Evolutionary conservation across 2,797 vertebrate genomes (phyloP), one percentile per base, ranked within the genome.

Genomic region (Lepidocolaptes lacrymiger): DNA sequence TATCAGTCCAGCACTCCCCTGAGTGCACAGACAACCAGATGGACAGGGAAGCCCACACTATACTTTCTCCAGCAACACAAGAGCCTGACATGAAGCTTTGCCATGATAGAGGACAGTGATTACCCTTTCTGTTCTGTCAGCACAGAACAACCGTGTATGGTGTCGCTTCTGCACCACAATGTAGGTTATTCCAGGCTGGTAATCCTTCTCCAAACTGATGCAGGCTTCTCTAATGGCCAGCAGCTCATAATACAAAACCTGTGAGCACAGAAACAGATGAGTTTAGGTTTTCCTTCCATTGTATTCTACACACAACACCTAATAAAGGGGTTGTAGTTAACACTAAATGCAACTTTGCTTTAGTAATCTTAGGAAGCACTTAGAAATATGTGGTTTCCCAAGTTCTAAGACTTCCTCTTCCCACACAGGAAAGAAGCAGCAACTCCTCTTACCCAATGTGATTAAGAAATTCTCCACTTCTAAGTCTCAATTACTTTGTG

Each of bases 241-340:
- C 97, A 99, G 98, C 95, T 99, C 99, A 77, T 99, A 99, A 97
- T 99, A 99, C 97, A 99, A 98, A 97, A 99, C 99, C 99, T 99
- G 89, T 14, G 91, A 78, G 82, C 46, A 89, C 14, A 94, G 71
- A 72, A 93, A 94, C 13, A 82, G 20, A 93, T 72, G 2, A 52
- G 56, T 52, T 89, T 18, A 68, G 11, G 6, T 77, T 81, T 74
- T 26, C 46, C 51, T 88, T 66, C 44, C 48, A 4, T 9, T 51
- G 28, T 20, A 11, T 17, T 46, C 52, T 34, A 72, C 49, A 44
- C 6, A 32, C 24, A 55, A 3, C 21, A 56, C 10, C n/a, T 55
- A 56, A 71, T 4, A 55, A 74, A 74, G 2, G 20, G 56, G 26
- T 19, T 72, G 46, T 4, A 73, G 58, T 48, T 81, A 72, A 83